Percentiles rank a stretch among this genome's conserved stretches.
Evolutionary conservation across 1,140 invertebrate species (phyloP).

Genomic region (Halictus rubicundus): DNA sequence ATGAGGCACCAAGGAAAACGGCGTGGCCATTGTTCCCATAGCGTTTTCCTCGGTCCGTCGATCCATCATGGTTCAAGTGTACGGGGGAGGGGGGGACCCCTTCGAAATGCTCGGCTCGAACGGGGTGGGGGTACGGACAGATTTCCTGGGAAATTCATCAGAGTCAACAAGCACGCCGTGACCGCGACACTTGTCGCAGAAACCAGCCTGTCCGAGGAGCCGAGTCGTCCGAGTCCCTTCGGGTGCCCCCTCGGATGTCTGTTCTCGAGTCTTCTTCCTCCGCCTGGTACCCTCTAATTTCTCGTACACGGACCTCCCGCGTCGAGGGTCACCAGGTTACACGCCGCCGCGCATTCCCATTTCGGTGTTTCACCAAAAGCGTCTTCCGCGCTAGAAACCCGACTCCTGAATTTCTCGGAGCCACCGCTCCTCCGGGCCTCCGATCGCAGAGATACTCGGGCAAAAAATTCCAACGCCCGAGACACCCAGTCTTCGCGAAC

Average conservation of each 20-base stretch:
- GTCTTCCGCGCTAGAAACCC: slow-evolving; percentile 22
- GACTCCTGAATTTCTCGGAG: slow-evolving; percentile 43
- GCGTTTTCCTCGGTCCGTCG: neutral
- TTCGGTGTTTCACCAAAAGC: slow-evolving; percentile 44
- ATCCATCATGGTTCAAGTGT: no score
- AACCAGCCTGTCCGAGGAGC: slow-evolving; percentile 22
- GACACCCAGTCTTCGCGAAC: no score
- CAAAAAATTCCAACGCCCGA: neutral
- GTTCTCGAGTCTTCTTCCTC: neutral
- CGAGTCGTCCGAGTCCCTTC: slow-evolving; percentile 41
- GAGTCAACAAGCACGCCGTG: slow-evolving; percentile 29
- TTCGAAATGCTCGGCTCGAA: neutral
- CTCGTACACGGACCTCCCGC: slow-evolving; percentile 57
- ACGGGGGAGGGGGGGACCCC: no score
- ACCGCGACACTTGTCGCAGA: slow-evolving; percentile 68
- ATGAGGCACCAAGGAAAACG: no score
- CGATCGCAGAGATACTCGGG: slow-evolving; percentile 26
- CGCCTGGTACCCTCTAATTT: slow-evolving; percentile 52
- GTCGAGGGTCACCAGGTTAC: slow-evolving; percentile 54
- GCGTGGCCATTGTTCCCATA: neutral
- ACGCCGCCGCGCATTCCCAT: slow-evolving; percentile 25
- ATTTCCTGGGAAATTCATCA: slow-evolving; percentile 46
- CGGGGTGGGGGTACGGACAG: neutral
- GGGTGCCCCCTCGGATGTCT: slow-evolving; percentile 29
- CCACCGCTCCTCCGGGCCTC: neutral